These are phyloP conservation scores for Leptoteleia sp. DNA, from an alignment of 1,140 invertebrate genomes.

Conservation along the genomic window DNA sequence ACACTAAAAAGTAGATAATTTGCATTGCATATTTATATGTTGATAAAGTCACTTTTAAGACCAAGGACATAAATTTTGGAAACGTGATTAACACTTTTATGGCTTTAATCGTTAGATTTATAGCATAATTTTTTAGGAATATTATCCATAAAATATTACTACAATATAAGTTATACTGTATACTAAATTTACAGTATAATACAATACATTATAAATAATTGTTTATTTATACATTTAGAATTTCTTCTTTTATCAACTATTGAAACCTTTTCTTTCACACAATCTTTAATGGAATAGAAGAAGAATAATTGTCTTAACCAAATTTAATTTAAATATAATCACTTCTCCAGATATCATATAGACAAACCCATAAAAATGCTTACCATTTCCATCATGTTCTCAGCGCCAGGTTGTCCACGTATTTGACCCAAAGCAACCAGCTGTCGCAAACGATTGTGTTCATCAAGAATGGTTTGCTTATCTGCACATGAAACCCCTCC, in stretches of 20 bases:
- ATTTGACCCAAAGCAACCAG: constrained; percentile 89
- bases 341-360: too few species aligned
- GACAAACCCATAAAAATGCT: constrained; percentile 55
- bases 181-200: not conserved
- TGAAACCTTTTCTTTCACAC: too few species aligned
- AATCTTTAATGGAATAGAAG: too few species aligned
- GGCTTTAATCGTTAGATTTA: constrained; percentile 12
- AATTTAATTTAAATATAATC: too few species aligned
- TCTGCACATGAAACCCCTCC: constrained; percentile 86
- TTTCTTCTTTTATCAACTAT: too few species aligned
- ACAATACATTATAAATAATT: not conserved
- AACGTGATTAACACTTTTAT: constrained; percentile 12
- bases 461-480: constrained; percentile 87
- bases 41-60: constrained; percentile 1
- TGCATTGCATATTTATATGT: not conserved
- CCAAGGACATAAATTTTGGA: constrained; percentile 2
- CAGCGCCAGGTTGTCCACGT: constrained; percentile 87
- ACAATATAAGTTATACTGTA: not conserved
- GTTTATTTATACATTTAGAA: too few species aligned
- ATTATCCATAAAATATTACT: constrained; percentile 4
- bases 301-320: too few species aligned
- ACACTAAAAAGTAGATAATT: not conserved
- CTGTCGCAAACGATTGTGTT: constrained; percentile 90
- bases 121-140: constrained; percentile 3
- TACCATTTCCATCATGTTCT: constrained; percentile 92